A percentile compares a stretch with the other conserved stretches of the same genome.
phyloP scores from a whole-genome alignment of 2,113 vertebrate genomes.

The Leucopsar rothschildi region DNA sequence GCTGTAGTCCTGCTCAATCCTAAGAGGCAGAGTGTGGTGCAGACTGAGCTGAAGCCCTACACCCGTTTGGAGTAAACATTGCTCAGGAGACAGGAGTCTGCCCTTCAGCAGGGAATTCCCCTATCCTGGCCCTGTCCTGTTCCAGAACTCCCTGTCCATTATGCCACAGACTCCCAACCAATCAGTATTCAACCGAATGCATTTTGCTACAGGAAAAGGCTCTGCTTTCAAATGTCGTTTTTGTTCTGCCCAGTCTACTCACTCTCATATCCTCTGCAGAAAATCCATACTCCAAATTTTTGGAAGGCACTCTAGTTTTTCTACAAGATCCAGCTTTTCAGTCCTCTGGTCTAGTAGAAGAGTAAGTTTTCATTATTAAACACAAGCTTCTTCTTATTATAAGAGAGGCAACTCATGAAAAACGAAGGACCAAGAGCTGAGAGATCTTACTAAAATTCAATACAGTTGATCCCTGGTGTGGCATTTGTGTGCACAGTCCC shows the following conservation, averaged over 20 bases:
- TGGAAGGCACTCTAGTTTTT: not conserved
- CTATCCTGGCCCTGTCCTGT: not conserved
- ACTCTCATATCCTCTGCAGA: not conserved
- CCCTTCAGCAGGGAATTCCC: not conserved
- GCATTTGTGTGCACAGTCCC: not conserved
- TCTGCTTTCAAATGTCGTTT: not conserved
- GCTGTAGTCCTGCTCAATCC: not conserved
- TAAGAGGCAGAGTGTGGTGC: not conserved
- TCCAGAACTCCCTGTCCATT: not conserved
- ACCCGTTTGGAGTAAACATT: not conserved
- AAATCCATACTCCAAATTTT: not conserved
- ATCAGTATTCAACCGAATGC: not conserved
- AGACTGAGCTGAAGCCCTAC: not conserved
- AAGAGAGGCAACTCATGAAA: not conserved
- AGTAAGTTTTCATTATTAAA: not conserved
- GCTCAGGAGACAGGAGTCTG: not conserved
- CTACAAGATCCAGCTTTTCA: not conserved
- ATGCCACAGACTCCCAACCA: not conserved
- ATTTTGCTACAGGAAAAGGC: not conserved
- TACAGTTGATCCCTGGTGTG: not conserved
- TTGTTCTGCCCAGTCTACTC: not conserved
- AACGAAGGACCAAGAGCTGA: not conserved
- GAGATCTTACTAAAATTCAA: not conserved
- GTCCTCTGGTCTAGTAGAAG: not conserved
- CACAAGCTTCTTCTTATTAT: not conserved